A percentile compares a stretch with the other conserved stretches of the same genome.
phyloP scores from a whole-genome alignment of 2,888 invertebrate species.

The Nomada ruficornis region DNA sequence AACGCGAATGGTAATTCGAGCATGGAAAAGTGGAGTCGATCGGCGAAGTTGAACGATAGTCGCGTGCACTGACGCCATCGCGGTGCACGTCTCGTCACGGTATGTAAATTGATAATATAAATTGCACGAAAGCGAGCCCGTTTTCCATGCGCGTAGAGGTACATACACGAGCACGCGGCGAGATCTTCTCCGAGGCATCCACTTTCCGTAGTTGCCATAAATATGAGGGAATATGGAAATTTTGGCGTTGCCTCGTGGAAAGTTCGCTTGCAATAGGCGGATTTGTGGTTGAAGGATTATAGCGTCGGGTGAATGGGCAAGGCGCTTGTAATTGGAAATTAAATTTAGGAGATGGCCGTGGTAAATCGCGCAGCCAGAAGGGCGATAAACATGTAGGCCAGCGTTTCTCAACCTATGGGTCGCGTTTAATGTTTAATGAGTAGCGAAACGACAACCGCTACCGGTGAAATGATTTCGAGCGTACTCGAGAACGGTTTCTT shows the following conservation, averaged over 20 bases:
- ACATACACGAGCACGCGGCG: background rate
- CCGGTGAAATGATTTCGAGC: too few species aligned
- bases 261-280: background rate
- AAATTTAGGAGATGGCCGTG: background rate
- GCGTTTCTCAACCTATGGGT: too few species aligned
- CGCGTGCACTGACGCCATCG: slow-evolving; percentile 32
- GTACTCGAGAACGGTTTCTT: too few species aligned
- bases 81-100: slow-evolving; percentile 40
- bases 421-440: too few species aligned
- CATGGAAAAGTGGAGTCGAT: slow-evolving; percentile 29
- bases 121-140: slow-evolving; percentile 57
- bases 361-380: background rate
- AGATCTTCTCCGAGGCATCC: slow-evolving; percentile 1
- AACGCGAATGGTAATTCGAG: slow-evolving; percentile 18
- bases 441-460: too few species aligned
- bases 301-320: background rate
- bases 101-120: slow-evolving; percentile 68
- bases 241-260: background rate
- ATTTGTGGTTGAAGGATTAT: background rate
- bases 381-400: too few species aligned
- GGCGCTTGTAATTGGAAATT: slow-evolving; percentile 14
- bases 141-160: background rate
- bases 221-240: slow-evolving; percentile 15
- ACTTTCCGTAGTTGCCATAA: slow-evolving; percentile 33
- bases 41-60: slow-evolving; percentile 28